These are phyloP conservation scores for Merodon equestris DNA, from an alignment of 2,888 invertebrate species.

Conservation along the genomic window DNA sequence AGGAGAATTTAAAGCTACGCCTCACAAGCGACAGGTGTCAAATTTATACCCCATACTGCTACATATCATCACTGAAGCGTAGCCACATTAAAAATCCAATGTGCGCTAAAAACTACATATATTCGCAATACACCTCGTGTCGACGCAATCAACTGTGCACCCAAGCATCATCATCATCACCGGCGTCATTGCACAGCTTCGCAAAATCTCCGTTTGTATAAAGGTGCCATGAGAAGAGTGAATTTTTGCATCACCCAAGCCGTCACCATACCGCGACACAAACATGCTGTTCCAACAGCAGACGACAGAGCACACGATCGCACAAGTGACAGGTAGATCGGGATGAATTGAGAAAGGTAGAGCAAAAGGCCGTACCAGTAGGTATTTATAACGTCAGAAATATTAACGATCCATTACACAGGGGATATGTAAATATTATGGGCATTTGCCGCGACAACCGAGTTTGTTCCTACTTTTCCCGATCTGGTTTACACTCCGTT, in stretches of 20 bases:
- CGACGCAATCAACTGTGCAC: conserved; percentile 60
- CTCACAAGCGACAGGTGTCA: conserved; percentile 42
- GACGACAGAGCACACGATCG: background rate
- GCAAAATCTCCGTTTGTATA: background rate
- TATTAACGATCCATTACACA: conserved; percentile 68
- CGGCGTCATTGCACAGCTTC: background rate
- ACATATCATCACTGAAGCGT: conserved; percentile 38
- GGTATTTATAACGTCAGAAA: conserved; percentile 64
- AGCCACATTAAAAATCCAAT: conserved; percentile 14
- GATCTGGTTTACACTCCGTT: conserved; percentile 60
- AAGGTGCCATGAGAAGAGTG: conserved; percentile 10
- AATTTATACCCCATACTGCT: conserved; percentile 40
- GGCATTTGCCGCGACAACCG: conserved; percentile 63
- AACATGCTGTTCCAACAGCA: conserved; percentile 31
- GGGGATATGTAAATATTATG: conserved; percentile 67
- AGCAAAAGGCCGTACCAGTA: conserved; percentile 42
- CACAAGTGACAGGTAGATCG: background rate
- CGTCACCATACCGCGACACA: too few species aligned
- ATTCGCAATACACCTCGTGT: conserved; percentile 56
- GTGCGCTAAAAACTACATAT: conserved; percentile 47
- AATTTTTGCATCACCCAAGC: too few species aligned
- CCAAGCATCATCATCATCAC: conserved; percentile 27
- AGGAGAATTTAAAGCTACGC: too few species aligned
- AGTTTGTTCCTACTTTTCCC: conserved; percentile 21
- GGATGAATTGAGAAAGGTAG: background rate